Base-by-base conservation (phyloP, 2,797 vertebrate species). In the Sebastes hubbsi region DNA sequence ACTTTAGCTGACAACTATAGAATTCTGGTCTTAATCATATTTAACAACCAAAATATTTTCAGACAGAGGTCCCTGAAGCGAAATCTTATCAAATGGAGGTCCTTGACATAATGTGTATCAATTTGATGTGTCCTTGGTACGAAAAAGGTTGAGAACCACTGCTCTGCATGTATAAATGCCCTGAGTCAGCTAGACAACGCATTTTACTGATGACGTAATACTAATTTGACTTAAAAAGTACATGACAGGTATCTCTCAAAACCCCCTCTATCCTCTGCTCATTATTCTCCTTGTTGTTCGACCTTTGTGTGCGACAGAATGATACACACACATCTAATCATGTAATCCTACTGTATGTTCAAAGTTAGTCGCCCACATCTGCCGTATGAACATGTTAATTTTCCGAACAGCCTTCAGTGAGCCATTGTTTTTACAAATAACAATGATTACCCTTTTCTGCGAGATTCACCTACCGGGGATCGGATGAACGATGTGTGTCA, bases 391-490 rank as follows among this genome's bases (percentile, higher is more conserved):
- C 66, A 29, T 72, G 71, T 69, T 65, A 74, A 61, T 69, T 46
- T 84, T 76, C 27, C 29, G 3, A 77, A 68, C 30, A 27, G 58
- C 67, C 76, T 12, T 18, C n/a, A 14, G 13, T 14, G 59, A 71
- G 65, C 46, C n/a, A 49, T 83, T 78, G 58, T 89, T 83, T 52
- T 80, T 46, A 38, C 71, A 89, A 91, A 88, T 89, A 83, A 89
- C 86, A 81, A 64, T 80, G 46, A 90, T 92, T 90, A 85, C 59
- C 54, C 69, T 70, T 87, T 85, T 85, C 73, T 77, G 58, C 9
- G 1, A 64, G 74, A 58, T 81, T 60, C 52, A 71, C 85, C 85
- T 87, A 49, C 77, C 1, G 75, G 64, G 63, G 83, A 64, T 63
- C 2, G 3, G 60, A 75, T 71, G 75, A 84, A 61, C 59, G 78